Base-by-base conservation (phyloP, 2,888 invertebrate genomes). In the Plebejus argus region DNA sequence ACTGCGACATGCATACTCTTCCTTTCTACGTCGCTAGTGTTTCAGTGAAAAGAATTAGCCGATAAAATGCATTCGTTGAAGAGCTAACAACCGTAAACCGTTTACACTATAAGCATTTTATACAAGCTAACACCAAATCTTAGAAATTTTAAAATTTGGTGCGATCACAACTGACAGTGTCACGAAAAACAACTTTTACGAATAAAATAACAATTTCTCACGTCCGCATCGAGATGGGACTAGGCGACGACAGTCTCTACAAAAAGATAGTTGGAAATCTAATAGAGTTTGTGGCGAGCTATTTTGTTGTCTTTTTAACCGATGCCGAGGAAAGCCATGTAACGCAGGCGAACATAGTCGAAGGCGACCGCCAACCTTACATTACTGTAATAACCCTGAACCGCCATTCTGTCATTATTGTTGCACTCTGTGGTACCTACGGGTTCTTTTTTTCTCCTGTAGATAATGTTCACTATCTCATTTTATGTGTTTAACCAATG, bases 261-360 rank as follows among this genome's bases (percentile, higher is more conserved):
- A 92, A 93, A 93, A 92, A 93, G 89, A 90, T 88, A 91, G 86
- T 90, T 90, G 89, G 89, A 90, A 93, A 92, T 91, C 90, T 93
- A 92, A 93, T 93, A 91, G 92, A 91, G 90, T 91, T 92, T 92
- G 92, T 90, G 91, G 91, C 91, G 85, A 91, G 90, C 90, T 90
- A 90, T 91, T 92, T 88, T 91, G 86, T 90, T 91, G 88, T 66
- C 15, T 92, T 92, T 91, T 88, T 87, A 86, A 81, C 88, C 88
- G 84, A 87, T 84, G 86, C 86, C 86, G 86, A 84, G 85, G 90
- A 91, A 90, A 91, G 89, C 91, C 88, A 88, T 88, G 90, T 91
- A 91, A 91, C 90, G 91, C 89, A 89, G 85, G 89, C 87, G 90
- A 90, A 90, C 90, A 88, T 88, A 90, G 89, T 87, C 87, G 86